These are phyloP conservation scores for Tachina grossa DNA, from an alignment of 2,888 invertebrate genomes.

Conservation along the genomic window DNA sequence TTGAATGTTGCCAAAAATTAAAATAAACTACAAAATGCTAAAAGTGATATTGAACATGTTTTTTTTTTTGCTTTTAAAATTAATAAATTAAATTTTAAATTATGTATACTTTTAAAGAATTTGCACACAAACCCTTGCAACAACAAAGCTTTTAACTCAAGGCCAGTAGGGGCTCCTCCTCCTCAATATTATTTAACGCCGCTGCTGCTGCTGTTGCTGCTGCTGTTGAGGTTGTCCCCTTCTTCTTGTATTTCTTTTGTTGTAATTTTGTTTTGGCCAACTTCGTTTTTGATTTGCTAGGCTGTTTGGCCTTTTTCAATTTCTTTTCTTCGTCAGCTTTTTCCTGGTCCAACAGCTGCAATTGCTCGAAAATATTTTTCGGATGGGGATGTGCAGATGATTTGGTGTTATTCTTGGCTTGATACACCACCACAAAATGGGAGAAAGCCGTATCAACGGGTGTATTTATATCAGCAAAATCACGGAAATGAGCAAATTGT, in stretches of 20 bases:
- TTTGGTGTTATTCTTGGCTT: constrained; percentile 89
- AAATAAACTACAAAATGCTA: constrained; percentile 31
- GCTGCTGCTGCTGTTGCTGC: constrained; percentile 9
- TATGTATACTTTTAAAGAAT: constrained; percentile 33
- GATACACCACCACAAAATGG: constrained; percentile 92
- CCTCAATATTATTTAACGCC: constrained; percentile 77
- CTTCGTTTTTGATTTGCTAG: constrained; percentile 87
- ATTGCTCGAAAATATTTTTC: constrained; percentile 92
- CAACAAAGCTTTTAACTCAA: constrained; percentile 78
- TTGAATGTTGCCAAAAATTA: neutral
- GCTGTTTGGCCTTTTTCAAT: constrained; percentile 77
- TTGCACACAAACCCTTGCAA: constrained; percentile 41
- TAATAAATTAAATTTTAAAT: constrained; percentile 71
- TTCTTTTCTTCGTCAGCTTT: constrained; percentile 79
- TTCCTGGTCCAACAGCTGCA: constrained; percentile 88
- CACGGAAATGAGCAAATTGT: constrained; percentile 94
- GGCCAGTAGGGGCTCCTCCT: constrained; percentile 82
- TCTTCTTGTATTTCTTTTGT: constrained; percentile 84
- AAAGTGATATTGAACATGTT: constrained; percentile 22
- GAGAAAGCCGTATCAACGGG: constrained; percentile 92
- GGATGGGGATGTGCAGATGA: constrained; percentile 83
- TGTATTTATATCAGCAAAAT: constrained; percentile 94
- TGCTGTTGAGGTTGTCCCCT: constrained; percentile 74
- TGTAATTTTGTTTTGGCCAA: constrained; percentile 84
- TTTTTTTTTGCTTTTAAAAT: constrained; percentile 56